These are phyloP conservation scores for Melieria crassipennis DNA, from an alignment of 2,888 invertebrate genomes.

Conservation along the genomic window DNA sequence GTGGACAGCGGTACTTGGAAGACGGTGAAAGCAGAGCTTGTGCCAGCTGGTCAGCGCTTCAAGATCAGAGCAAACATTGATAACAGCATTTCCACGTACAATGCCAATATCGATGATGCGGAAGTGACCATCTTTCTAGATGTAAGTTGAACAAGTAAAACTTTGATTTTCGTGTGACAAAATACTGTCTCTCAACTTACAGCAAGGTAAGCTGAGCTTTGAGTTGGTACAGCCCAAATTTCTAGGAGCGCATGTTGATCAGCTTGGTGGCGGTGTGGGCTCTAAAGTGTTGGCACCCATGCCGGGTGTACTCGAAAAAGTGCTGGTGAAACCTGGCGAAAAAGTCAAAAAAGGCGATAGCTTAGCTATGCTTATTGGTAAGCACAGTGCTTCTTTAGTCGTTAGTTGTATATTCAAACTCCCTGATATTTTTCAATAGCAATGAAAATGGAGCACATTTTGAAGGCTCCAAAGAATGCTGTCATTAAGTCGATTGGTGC, in stretches of 20 bases:
- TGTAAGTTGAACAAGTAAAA: constrained; percentile 58
- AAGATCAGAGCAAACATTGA: constrained; percentile 69
- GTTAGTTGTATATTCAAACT: background rate
- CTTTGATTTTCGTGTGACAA: background rate
- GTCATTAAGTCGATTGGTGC: constrained; percentile 77
- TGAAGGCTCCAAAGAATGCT: constrained; percentile 84
- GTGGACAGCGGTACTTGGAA: constrained; percentile 70
- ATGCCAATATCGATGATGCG: constrained; percentile 69
- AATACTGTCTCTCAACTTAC: background rate
- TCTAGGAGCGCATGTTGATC: constrained; percentile 64
- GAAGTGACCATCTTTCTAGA: constrained; percentile 74
- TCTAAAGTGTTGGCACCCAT: constrained; percentile 86
- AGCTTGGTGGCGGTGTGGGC: constrained; percentile 62
- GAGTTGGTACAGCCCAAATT: constrained; percentile 72
- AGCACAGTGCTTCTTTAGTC: background rate
- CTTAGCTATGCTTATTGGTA: constrained; percentile 85
- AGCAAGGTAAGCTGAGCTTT: constrained; percentile 76
- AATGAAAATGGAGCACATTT: constrained; percentile 99
- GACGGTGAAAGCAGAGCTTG: constrained; percentile 66
- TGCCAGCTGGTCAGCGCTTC: constrained; percentile 60
- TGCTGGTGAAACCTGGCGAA: constrained; percentile 85
- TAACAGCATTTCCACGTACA: constrained; percentile 68
- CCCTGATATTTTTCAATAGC: constrained; percentile 67
- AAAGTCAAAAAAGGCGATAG: constrained; percentile 87
- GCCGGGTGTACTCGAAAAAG: constrained; percentile 94